Base-by-base conservation (phyloP, 2,888 invertebrate species). In the Graphium colonna region DNA sequence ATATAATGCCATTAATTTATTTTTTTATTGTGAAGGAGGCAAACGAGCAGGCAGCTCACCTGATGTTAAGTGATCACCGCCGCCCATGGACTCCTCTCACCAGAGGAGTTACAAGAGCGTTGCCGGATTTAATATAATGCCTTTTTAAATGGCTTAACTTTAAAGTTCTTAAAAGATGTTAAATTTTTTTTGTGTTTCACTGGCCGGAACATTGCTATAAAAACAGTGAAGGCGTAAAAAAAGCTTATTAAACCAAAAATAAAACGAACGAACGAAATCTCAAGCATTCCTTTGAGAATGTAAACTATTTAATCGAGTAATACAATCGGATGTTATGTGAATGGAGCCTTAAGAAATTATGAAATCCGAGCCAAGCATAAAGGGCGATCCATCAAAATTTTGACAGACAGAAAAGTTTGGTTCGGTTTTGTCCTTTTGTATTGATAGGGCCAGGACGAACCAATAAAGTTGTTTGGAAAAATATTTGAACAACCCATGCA, bases 331-430 rank as follows among this genome's bases (percentile, higher is more conserved):
- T 68, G 63, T 62, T 64, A 69, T 71, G 59, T 72, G 77, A 80
- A 82, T 77, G 77, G 70, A 74, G 62, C 73, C 78, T 71, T 82
- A 83, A 85, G 74, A 82, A 83, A 82, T 83, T 83, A 81, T 83
- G 87, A 81, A 87, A 87, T 77, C 70, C 67, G 82, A 85, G 81
- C 78, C 67, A 60, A 56, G 59, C 61, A 65, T 53, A 69, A 71
- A 77, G 69, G 73, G 70, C 73, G 77, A 86, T 86, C 84, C 80
- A 81, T 86, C 86, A 85, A 72, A 80, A 65, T 71, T 79, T 57
- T 83, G 86, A 85, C 86, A 82, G 84, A 67, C 62, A 70, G 71
- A 68, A 77, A 76, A 76, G 72, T 68, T 68, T 63, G 55, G 50
- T 57, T 61, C 64, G 63, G n/a, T n/a, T n/a, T n/a, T n/a, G n/a